A percentile compares a stretch with the other conserved stretches of the same genome.
Evolutionary conservation across 2,113 vertebrate genomes (phyloP).

Genomic region (Labrus mixtus): DNA sequence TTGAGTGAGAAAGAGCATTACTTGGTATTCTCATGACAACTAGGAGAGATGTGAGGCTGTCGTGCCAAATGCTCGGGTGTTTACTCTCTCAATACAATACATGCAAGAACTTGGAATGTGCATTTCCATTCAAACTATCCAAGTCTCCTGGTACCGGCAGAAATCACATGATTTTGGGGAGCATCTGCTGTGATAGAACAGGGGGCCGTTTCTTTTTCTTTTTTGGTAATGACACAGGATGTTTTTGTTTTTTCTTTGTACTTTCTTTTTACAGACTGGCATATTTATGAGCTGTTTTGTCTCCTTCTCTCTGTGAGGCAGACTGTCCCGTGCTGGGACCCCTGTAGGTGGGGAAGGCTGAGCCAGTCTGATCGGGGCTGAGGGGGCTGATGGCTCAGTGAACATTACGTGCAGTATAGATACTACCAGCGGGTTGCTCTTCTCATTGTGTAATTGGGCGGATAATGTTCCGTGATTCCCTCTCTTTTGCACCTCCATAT

Average conservation of each 20-base stretch:
- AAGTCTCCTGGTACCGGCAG: slow-evolving; percentile 14
- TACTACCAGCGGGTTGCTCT: slow-evolving; percentile 67
- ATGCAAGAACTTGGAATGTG: not conserved
- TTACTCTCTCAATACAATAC: slow-evolving; percentile 4
- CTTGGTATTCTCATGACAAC: slow-evolving; percentile 4
- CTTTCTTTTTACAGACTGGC: slow-evolving; percentile 43
- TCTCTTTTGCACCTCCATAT: slow-evolving; percentile 76
- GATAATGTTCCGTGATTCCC: slow-evolving; percentile 81
- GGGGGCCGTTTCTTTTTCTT: slow-evolving; percentile 6
- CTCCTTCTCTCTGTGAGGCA: slow-evolving; percentile 26
- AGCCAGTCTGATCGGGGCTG: slow-evolving; percentile 9
- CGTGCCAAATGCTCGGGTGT: slow-evolving; percentile 3
- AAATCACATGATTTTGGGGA: slow-evolving; percentile 37
- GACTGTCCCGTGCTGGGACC: slow-evolving; percentile 37
- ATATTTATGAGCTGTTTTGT: slow-evolving; percentile 59
- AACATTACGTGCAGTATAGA: slow-evolving; percentile 68
- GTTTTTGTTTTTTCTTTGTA: slow-evolving; percentile 35
- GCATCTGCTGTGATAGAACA: slow-evolving; percentile 42
- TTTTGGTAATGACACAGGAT: slow-evolving; percentile 28
- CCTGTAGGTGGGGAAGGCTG: slow-evolving; percentile 53
- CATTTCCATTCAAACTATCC: slow-evolving; percentile 18
- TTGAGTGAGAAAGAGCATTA: not conserved
- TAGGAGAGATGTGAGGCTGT: not conserved
- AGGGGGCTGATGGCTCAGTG: slow-evolving; percentile 39
- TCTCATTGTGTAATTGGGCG: slow-evolving; percentile 82